phyloP scores from a whole-genome alignment of 2,888 invertebrate species.

The Drosophila hawaiiensis region DNA sequence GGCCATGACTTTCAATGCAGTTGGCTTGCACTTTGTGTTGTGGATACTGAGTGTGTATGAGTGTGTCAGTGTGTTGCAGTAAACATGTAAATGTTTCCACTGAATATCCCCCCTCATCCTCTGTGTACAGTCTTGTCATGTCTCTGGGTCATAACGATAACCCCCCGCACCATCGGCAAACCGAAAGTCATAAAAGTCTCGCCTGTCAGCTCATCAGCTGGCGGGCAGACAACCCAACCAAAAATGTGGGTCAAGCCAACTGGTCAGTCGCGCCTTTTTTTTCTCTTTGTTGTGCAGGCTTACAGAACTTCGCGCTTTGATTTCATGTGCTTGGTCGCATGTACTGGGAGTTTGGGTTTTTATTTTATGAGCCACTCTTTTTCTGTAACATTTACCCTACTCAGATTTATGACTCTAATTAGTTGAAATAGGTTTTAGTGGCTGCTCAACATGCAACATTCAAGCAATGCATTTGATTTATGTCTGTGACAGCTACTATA shows the following conservation, averaged over 20 bases:
- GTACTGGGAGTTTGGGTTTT: slow-evolving; percentile 8
- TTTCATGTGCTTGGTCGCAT: slow-evolving; percentile 34
- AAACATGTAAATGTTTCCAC: slow-evolving; percentile 61
- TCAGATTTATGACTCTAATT: slow-evolving; percentile 70
- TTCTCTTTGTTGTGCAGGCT: slow-evolving; percentile 16
- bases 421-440: slow-evolving; percentile 59
- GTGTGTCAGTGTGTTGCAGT: slow-evolving; percentile 39
- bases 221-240: slow-evolving; percentile 7
- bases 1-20: slow-evolving; percentile 69
- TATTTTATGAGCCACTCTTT: slow-evolving; percentile 19
- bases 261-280: slow-evolving; percentile 57
- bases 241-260: slow-evolving; percentile 60
- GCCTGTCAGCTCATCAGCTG: slow-evolving; percentile 57
- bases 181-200: slow-evolving; percentile 66
- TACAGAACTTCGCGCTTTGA: slow-evolving; percentile 45
- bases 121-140: slow-evolving; percentile 51
- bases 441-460: slow-evolving; percentile 55
- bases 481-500: slow-evolving; percentile 8
- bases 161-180: slow-evolving; percentile 14
- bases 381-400: not conserved
- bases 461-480: slow-evolving; percentile 56
- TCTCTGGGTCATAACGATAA: slow-evolving; percentile 61
- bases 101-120: not conserved
- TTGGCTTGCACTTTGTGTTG: slow-evolving; percentile 44
- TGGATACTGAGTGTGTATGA: slow-evolving; percentile 11